phyloP scores from a whole-genome alignment of 2,888 invertebrate genomes.

The Liopterus haemorrhoidalis region DNA sequence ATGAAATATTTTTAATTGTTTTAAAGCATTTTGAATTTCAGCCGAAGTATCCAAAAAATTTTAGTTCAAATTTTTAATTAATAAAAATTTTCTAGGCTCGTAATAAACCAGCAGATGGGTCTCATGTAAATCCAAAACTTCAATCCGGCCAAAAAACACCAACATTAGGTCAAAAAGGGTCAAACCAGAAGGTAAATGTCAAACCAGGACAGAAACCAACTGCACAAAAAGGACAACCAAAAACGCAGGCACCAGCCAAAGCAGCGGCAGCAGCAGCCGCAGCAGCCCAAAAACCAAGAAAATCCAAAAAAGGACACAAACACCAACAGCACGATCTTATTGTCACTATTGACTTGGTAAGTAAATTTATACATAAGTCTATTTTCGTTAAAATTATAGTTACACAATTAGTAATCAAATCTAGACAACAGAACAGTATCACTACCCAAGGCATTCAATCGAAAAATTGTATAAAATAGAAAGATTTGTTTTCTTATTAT shows the following conservation, averaged over 20 bases:
- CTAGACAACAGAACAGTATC: too few species aligned
- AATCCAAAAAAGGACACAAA: constrained; percentile 71
- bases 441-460: too few species aligned
- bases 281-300: constrained; percentile 59
- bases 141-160: constrained; percentile 61
- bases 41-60: too few species aligned
- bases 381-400: too few species aligned
- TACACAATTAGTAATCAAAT: too few species aligned
- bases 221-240: constrained; percentile 70
- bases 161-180: constrained; percentile 51
- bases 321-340: constrained; percentile 76
- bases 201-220: constrained; percentile 63
- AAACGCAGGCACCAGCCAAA: constrained; percentile 58
- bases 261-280: constrained; percentile 51
- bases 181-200: constrained; percentile 52
- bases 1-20: too few species aligned
- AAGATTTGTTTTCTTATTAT: too few species aligned
- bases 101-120: constrained; percentile 76
- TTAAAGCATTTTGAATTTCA: too few species aligned
- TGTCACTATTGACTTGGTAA: constrained; percentile 77
- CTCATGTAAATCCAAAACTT: constrained; percentile 67
- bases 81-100: constrained; percentile 55
- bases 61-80: too few species aligned
- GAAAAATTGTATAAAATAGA: too few species aligned
- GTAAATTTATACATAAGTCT: too few species aligned